Evolutionary conservation across 2,797 vertebrate species (phyloP).

Genomic region (Hemibagrus guttatus): DNA sequence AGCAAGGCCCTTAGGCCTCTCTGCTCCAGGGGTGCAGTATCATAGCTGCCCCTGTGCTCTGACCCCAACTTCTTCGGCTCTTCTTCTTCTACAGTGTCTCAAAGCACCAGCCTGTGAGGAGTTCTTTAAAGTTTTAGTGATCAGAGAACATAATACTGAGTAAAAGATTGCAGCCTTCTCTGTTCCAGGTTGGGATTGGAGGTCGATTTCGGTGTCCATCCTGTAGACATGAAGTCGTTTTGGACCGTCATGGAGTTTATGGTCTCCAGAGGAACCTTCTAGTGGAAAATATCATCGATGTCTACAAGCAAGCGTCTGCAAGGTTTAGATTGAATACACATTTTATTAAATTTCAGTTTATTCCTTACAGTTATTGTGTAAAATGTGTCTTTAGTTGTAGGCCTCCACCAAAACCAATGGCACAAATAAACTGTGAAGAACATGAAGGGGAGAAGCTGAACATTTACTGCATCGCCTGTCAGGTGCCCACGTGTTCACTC

Average conservation of each 20-base stretch:
- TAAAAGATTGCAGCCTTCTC: conserved; percentile 68
- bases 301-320: conserved; percentile 77
- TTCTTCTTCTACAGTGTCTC: too few relatives aligned
- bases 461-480: conserved; percentile 80
- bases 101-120: neutral
- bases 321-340: conserved; percentile 54
- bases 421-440: conserved; percentile 68
- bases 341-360: neutral
- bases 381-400: conserved; percentile 53
- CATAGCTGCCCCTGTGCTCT: too few relatives aligned
- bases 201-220: conserved; percentile 81
- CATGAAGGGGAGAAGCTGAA: conserved; percentile 80
- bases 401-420: conserved; percentile 55
- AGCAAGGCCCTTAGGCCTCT: too few relatives aligned
- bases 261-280: conserved; percentile 80
- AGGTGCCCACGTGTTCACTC: conserved; percentile 79
- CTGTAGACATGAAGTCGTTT: conserved; percentile 78
- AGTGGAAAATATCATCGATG: conserved; percentile 82
- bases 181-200: conserved; percentile 76
- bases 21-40: too few relatives aligned
- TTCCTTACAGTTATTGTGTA: neutral
- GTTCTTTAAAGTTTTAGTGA: neutral
- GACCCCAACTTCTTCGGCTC: too few relatives aligned
- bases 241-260: conserved; percentile 81
- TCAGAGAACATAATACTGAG: conserved; percentile 50